Evolutionary conservation across 2,797 vertebrate species (phyloP).

Genomic region (Heterohyrax brucei): DNA sequence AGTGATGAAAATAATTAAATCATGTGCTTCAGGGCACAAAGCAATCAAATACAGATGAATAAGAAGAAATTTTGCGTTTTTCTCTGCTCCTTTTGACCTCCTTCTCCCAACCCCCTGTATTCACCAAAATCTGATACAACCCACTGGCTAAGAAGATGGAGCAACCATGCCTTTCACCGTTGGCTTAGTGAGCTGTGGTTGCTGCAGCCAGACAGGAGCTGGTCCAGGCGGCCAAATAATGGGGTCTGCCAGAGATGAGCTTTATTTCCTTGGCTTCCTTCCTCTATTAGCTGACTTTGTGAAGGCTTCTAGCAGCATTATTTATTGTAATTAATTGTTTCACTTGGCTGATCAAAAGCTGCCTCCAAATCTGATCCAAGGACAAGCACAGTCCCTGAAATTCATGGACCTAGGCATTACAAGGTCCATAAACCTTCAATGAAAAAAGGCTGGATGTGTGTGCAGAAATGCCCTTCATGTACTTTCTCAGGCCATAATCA

Average conservation of each 20-base stretch:
- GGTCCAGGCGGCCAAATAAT: conserved; percentile 36
- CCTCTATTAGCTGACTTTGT: conserved; percentile 32
- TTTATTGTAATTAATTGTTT: conserved; percentile 90
- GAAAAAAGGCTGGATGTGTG: conserved; percentile 84
- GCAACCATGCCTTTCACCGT: conserved; percentile 18
- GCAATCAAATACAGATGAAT: conserved; percentile 83
- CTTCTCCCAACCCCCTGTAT: neutral
- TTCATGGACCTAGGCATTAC: conserved; percentile 89
- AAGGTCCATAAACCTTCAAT: conserved; percentile 91
- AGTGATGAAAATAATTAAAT: conserved; percentile 88
- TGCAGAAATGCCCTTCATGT: conserved; percentile 82
- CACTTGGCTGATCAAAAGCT: conserved; percentile 88
- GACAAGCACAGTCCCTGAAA: conserved; percentile 87
- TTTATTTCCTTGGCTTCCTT: conserved; percentile 70
- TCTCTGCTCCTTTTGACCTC: conserved; percentile 69
- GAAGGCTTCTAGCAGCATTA: conserved; percentile 81
- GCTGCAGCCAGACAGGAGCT: conserved; percentile 34
- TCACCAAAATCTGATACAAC: neutral
- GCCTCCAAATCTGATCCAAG: conserved; percentile 86
- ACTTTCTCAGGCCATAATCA: conserved; percentile 81
- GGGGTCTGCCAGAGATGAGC: conserved; percentile 64
- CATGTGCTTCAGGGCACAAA: conserved; percentile 86
- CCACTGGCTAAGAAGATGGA: conserved; percentile 18
- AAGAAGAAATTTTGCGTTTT: conserved; percentile 74
- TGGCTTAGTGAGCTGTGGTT: neutral